phyloP scores from a whole-genome alignment of 1,140 invertebrate species.

The Lepidurus packardi region DNA sequence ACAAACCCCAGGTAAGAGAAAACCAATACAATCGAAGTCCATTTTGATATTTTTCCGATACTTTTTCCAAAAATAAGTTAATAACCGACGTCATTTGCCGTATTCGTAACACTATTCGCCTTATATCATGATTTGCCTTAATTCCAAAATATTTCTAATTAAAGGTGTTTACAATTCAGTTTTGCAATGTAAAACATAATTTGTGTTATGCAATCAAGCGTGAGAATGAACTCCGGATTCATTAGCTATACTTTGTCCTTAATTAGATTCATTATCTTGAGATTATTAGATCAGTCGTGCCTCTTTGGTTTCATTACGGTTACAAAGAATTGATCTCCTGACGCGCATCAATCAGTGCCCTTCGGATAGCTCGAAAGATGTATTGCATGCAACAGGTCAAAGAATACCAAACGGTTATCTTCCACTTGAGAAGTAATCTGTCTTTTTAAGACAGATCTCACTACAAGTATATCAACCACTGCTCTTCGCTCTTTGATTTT shows the following conservation, averaged over 20 bases:
- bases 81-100: too few relatives aligned
- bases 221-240: too few relatives aligned
- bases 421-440: not conserved
- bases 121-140: too few relatives aligned
- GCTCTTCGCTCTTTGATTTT: not conserved
- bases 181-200: too few relatives aligned
- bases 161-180: too few relatives aligned
- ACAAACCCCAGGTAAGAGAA: not conserved
- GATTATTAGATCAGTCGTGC: not conserved
- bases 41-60: too few relatives aligned
- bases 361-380: not conserved
- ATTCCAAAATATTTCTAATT: too few relatives aligned
- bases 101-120: too few relatives aligned
- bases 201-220: too few relatives aligned
- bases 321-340: not conserved
- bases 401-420: not conserved
- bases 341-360: not conserved
- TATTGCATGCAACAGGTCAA: not conserved
- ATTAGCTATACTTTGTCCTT: too few relatives aligned
- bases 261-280: not conserved
- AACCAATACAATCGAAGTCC: too few relatives aligned
- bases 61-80: too few relatives aligned
- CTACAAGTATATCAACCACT: not conserved
- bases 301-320: not conserved
- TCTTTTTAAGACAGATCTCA: not conserved